Percentiles rank a stretch among this genome's conserved stretches.
These are phyloP conservation scores for Bovichtus diacanthus DNA, from an alignment of 2,797 vertebrate species.

Conservation along the genomic window DNA sequence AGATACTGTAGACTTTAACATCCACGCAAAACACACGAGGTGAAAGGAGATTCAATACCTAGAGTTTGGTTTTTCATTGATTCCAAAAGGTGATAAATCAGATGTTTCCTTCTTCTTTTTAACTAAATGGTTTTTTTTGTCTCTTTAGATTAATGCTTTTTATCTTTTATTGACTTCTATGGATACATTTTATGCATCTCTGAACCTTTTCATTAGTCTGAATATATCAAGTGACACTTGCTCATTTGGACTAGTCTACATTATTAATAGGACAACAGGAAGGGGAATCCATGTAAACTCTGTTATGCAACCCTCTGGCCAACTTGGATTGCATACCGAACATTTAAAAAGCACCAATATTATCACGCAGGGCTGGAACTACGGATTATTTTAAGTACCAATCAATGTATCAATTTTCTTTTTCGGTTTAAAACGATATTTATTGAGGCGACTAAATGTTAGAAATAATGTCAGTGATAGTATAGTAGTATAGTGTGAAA, in stretches of 20 bases:
- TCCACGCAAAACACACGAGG: not conserved
- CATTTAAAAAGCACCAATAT: not conserved
- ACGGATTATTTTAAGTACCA: not conserved
- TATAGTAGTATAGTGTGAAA: not conserved
- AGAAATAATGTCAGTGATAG: not conserved
- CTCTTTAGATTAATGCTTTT: conserved; percentile 1
- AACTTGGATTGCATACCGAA: not conserved
- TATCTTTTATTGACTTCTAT: not conserved
- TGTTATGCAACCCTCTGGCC: conserved; percentile 7
- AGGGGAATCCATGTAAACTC: conserved; percentile 13
- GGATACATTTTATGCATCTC: not conserved
- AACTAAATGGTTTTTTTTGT: not conserved
- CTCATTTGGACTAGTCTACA: conserved; percentile 4
- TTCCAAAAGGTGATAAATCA: conserved; percentile 3
- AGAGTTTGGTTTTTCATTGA: conserved; percentile 16
- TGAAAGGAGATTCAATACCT: not conserved
- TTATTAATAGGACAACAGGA: conserved; percentile 31
- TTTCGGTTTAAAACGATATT: not conserved
- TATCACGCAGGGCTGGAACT: not conserved
- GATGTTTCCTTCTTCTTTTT: too few species aligned
- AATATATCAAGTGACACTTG: not conserved
- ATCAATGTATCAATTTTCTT: not conserved
- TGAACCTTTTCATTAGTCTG: not conserved
- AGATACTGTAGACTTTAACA: not conserved
- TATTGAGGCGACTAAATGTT: not conserved